Conservation (phyloP, 2,797 vertebrate species). For the Acipenser transmontanus region DNA sequence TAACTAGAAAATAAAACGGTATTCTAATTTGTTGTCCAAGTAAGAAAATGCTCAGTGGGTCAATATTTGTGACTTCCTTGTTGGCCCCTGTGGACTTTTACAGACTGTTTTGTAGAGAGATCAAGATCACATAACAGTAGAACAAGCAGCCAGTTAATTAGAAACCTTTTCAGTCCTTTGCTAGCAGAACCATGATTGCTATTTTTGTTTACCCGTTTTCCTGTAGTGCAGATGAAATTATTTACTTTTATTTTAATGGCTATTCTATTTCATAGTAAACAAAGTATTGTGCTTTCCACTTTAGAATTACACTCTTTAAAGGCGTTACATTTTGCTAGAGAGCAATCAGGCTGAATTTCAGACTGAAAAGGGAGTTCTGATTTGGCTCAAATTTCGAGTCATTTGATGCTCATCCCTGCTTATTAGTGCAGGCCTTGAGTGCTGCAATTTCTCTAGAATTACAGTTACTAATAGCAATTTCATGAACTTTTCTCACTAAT, state of each 20-base stretch:
- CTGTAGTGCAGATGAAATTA: too few species aligned
- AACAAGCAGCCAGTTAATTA: conserved; percentile 9
- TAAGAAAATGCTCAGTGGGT: background rate
- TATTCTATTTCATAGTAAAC: too few species aligned
- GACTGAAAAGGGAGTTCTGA: too few species aligned
- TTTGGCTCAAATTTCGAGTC: background rate
- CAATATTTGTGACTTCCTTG: conserved; percentile 1
- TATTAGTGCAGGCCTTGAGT: background rate
- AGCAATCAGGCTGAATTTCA: too few species aligned
- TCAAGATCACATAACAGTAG: conserved; percentile 5
- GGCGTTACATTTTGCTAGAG: too few species aligned
- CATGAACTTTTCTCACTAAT: background rate
- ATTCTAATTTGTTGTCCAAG: background rate
- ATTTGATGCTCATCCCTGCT: background rate
- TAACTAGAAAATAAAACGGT: background rate
- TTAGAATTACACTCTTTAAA: too few species aligned
- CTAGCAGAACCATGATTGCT: background rate
- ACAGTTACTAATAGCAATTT: background rate
- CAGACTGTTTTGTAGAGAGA: conserved; percentile 4
- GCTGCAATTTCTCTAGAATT: background rate
- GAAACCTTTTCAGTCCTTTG: background rate
- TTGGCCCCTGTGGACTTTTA: conserved; percentile 2
- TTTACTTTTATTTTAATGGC: too few species aligned
- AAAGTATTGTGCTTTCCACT: too few species aligned
- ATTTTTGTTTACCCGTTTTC: too few species aligned